Evolutionary conservation across 2,113 vertebrate species (phyloP).

Genomic region (Canis aureus): DNA sequence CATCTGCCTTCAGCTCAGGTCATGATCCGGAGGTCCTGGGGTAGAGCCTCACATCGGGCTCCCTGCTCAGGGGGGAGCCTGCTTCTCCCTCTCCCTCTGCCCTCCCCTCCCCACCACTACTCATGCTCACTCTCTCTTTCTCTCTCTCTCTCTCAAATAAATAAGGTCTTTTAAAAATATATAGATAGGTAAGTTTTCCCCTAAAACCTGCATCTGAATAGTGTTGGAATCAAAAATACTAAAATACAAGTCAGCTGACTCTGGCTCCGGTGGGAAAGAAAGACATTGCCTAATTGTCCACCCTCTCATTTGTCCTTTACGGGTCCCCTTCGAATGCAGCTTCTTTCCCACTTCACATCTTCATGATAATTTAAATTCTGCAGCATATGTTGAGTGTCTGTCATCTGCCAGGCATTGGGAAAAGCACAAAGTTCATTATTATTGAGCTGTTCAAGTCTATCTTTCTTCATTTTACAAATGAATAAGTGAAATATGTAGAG

Average conservation of each 20-base stretch:
- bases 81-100: background rate
- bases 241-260: background rate
- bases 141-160: background rate
- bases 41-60: background rate
- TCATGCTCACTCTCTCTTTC: background rate
- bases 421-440: background rate
- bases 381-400: background rate
- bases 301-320: no score
- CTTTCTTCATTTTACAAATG: background rate
- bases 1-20: background rate
- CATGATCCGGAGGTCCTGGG: background rate
- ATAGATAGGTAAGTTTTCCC: background rate
- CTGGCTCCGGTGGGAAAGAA: background rate
- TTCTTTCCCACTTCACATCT: background rate
- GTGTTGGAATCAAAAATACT: background rate
- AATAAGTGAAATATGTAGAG: background rate
- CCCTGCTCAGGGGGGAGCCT: background rate
- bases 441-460: background rate
- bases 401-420: background rate
- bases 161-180: background rate
- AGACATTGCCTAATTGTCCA: background rate
- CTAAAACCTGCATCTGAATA: background rate
- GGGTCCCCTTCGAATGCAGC: background rate
- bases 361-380: background rate
- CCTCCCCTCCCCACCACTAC: no score